phyloP scores from a whole-genome alignment of 2,797 vertebrate species.

The Pyrrhura leucotis region DNA sequence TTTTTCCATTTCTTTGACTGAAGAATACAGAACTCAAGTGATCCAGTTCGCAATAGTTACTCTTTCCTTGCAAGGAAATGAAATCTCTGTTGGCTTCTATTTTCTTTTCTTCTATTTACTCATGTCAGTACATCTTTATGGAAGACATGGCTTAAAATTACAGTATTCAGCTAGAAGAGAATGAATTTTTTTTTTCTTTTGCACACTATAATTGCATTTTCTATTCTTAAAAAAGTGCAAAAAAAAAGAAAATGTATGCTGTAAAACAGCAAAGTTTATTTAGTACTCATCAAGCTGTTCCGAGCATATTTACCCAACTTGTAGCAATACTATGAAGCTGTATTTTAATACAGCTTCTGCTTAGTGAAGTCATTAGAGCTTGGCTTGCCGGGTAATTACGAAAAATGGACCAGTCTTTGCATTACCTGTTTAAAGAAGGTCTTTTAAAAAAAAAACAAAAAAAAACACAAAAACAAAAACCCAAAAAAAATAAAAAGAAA shows the following conservation, averaged over 20 bases:
- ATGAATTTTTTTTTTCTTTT: constrained; percentile 72
- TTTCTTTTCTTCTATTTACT: constrained; percentile 66
- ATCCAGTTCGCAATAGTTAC: constrained; percentile 31
- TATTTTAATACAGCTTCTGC: constrained; percentile 77
- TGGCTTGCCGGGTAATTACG: constrained; percentile 73
- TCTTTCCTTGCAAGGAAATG: constrained; percentile 52
- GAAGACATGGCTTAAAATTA: constrained; percentile 75
- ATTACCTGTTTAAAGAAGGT: constrained; percentile 74
- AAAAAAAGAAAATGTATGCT: constrained; percentile 69
- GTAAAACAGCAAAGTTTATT: constrained; percentile 76
- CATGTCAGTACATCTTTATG: constrained; percentile 71
- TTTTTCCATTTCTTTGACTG: constrained; percentile 48
- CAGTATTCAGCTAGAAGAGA: constrained; percentile 70
- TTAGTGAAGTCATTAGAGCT: constrained; percentile 83
- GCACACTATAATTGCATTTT: constrained; percentile 75
- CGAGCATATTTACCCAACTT: constrained; percentile 74
- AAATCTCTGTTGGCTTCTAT: constrained; percentile 46
- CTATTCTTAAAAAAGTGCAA: constrained; percentile 70
- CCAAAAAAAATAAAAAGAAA: not conserved
- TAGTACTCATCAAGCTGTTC: constrained; percentile 76
- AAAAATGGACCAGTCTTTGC: constrained; percentile 78
- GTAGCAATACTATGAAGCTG: constrained; percentile 78
- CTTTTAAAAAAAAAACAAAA: constrained; percentile 74
- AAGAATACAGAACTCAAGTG: constrained; percentile 34
- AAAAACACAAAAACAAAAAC: constrained; percentile 26